Evolutionary conservation across 2,113 vertebrate species (phyloP).

Genomic region (Dipodomys spectabilis): DNA sequence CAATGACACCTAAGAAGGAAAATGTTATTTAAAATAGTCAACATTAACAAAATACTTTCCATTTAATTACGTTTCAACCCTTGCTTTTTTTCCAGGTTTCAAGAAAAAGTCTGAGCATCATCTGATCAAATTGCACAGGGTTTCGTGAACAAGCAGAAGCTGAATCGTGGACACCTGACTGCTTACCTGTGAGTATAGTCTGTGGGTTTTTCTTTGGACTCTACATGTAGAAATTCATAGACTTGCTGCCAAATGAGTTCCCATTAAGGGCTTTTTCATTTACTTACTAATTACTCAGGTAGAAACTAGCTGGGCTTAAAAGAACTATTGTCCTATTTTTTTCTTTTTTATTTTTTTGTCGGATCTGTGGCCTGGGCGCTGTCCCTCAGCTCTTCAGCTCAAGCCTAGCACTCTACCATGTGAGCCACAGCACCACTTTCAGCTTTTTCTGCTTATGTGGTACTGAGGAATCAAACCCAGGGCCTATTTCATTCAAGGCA

Average conservation of each 20-base stretch:
- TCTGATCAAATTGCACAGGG: background rate
- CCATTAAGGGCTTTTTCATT: background rate
- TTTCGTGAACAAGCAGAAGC: slow-evolving; percentile 42
- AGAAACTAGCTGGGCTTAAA: background rate
- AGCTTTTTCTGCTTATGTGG: too few relatives aligned
- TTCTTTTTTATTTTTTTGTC: background rate
- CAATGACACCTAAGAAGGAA: background rate
- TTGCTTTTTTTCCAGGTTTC: slow-evolving; percentile 53
- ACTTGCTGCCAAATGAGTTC: background rate
- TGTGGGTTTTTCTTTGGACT: slow-evolving; percentile 36
- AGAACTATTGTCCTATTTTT: background rate
- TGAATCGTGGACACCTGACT: slow-evolving; percentile 65
- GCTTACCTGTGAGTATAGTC: slow-evolving; percentile 79
- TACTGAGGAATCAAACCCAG: too few relatives aligned
- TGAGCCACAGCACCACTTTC: too few relatives aligned
- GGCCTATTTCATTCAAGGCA: too few relatives aligned
- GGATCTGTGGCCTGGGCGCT: too few relatives aligned
- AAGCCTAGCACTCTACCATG: too few relatives aligned
- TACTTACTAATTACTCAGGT: background rate
- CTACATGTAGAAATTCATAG: background rate
- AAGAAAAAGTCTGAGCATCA: slow-evolving; percentile 13
- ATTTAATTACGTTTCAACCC: slow-evolving; percentile 10
- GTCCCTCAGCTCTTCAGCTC: too few relatives aligned
- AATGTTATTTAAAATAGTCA: background rate
- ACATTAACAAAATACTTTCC: slow-evolving; percentile 10